Evolutionary conservation across 2,113 vertebrate species (phyloP).

Genomic region (Chiloscyllium plagiosum): DNA sequence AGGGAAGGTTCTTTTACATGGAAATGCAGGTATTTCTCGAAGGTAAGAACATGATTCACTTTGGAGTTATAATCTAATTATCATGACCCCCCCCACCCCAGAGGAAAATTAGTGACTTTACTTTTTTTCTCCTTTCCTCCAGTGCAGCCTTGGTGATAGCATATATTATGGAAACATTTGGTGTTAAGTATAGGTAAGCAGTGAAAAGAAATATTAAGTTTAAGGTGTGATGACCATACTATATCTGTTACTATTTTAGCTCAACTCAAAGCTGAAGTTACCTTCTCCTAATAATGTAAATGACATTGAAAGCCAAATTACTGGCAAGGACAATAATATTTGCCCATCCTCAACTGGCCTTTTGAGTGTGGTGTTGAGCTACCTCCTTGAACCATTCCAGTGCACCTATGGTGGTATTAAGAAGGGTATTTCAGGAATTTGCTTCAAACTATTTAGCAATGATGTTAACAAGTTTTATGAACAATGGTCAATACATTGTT

Average conservation of each 20-base stretch:
- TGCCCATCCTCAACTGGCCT: neutral
- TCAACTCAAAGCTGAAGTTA: neutral
- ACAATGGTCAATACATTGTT: neutral
- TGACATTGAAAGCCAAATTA: neutral
- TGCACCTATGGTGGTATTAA: neutral
- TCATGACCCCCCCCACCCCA: neutral
- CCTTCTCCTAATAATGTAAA: neutral
- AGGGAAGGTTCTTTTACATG: conserved; percentile 97
- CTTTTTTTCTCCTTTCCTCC: conserved; percentile 42
- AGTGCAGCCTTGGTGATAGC: conserved; percentile 99
- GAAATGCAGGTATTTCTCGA: conserved; percentile 98
- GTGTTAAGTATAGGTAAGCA: conserved; percentile 91
- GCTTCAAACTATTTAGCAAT: neutral
- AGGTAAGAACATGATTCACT: conserved; percentile 61
- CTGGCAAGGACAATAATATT: neutral
- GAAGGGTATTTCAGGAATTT: neutral
- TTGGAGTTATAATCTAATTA: conserved; percentile 16
- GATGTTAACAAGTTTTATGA: neutral
- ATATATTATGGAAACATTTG: conserved; percentile 99
- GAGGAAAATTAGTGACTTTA: conserved; percentile 36
- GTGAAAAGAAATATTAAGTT: neutral
- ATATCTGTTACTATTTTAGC: neutral
- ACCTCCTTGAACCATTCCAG: neutral
- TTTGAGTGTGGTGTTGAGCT: neutral
- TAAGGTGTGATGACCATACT: neutral